Evolutionary conservation across 2,797 vertebrate species (phyloP), one percentile per base, ranked within the genome.

Genomic region (Argya squamiceps): DNA sequence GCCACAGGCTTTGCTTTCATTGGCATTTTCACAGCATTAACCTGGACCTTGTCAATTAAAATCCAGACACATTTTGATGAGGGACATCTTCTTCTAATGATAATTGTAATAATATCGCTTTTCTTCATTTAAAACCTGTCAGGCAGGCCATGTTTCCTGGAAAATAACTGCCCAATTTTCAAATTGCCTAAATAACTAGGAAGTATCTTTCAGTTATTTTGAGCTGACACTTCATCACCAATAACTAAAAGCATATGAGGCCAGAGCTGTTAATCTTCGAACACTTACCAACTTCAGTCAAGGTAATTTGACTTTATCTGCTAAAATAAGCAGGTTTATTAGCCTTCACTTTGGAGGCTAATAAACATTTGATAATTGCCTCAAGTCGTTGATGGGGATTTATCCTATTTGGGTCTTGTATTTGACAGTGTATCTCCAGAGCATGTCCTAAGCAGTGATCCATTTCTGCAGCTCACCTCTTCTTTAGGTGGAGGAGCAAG

Each of bases 21-120:
- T 97, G 88, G 86, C 90, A 87, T 96, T 95, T 97, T 97, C 91
- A 88, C 74, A 93, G 80, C 94, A 95, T 97, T 97, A 96, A 96
- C 91, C 96, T 73, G 90, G 92, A 96, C 90, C 95, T 88, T 96
- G 95, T 95, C 94, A 92, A 96, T 97, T 96, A 97, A 96, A 97
- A 97, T 88, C 95, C 88, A 96, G 91, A 84, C 90, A 76, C 59
- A 60, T 97, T 96, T 92, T 96, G 82, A 95, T 96, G 81, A 92
- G 92, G 73, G 92, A 95, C 92, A 96, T 95, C 90, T 94, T 91
- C 71, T 90, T 83, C 74, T 95, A 94, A 84, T 92, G 83, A 95
- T 94, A 94, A 95, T 92, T 95, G 93, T 91, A 96, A 95, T 94
- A 96, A 84, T 94, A 97, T 58, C 62, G 93, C 83, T 94, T 94